Evolutionary conservation across 30 jellyfish, hydroid and myxozoan genomes (phyloP).

Genomic region (Aurelia sp.): DNA sequence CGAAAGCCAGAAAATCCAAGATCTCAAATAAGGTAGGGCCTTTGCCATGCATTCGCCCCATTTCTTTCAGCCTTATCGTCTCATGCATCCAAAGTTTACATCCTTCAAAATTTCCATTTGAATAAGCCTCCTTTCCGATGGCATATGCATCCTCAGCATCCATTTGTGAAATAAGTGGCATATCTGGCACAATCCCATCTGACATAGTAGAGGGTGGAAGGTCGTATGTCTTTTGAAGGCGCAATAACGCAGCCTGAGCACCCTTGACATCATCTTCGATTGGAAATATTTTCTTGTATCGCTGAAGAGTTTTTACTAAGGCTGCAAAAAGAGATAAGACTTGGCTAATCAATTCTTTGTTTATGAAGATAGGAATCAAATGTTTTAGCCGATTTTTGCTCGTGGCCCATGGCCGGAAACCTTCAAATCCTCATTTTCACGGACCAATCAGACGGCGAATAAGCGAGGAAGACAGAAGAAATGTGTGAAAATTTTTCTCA

Average conservation of each 20-base stretch:
- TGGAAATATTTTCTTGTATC: slow-evolving; percentile 61
- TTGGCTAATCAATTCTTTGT: too few species aligned
- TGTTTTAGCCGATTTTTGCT: too few species aligned
- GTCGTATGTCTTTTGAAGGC: slow-evolving; percentile 88
- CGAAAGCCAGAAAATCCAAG: slow-evolving; percentile 86
- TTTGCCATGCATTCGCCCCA: slow-evolving; percentile 43
- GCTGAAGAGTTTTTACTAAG: slow-evolving; percentile 30
- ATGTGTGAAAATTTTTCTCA: too few species aligned
- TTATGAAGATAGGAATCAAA: too few species aligned
- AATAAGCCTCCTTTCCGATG: slow-evolving; percentile 78
- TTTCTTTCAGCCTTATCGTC: slow-evolving; percentile 69
- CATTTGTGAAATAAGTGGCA: slow-evolving; percentile 56
- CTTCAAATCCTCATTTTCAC: too few species aligned
- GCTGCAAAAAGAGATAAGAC: slow-evolving; percentile 47
- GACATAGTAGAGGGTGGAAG: slow-evolving; percentile 73
- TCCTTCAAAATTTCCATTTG: slow-evolving; percentile 37
- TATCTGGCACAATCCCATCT: slow-evolving; percentile 84
- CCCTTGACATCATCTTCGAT: slow-evolving; percentile 85
- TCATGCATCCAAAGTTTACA: slow-evolving; percentile 90
- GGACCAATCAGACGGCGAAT: too few species aligned
- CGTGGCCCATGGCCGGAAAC: too few species aligned
- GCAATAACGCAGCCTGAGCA: slow-evolving; percentile 90
- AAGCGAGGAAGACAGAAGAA: too few species aligned
- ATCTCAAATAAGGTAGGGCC: slow-evolving; percentile 64
- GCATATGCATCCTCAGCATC: slow-evolving; percentile 86